A percentile compares a stretch with the other conserved stretches of the same genome.
Evolutionary conservation across 92 coral and sea anemone species (phyloP).

Genomic region (Siderastrea siderea): DNA sequence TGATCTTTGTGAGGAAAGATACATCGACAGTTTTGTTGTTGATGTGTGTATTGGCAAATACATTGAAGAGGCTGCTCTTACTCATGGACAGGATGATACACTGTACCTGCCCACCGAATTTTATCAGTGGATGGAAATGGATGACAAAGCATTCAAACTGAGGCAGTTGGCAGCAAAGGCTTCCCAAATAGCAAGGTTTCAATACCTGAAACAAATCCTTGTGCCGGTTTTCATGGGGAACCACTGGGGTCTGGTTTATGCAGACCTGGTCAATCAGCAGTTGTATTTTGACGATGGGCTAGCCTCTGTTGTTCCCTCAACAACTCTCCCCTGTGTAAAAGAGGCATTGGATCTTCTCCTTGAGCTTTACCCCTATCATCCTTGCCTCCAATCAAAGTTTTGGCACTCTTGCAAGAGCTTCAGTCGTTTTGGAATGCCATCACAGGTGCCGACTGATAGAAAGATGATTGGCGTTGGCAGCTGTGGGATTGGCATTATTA

Average conservation of each 20-base stretch:
- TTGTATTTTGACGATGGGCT: conserved; percentile 71
- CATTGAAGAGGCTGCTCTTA: conserved; percentile 20
- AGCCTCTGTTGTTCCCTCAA: conserved; percentile 18
- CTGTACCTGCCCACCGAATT: conserved; percentile 57
- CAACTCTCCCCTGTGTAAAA: conserved; percentile 19
- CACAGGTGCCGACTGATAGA: conserved; percentile 36
- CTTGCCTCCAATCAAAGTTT: conserved; percentile 47
- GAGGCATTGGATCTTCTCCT: conserved; percentile 50
- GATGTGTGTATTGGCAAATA: conserved; percentile 57
- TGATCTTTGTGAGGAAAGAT: conserved; percentile 58
- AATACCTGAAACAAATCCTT: conserved; percentile 26
- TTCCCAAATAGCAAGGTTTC: neutral
- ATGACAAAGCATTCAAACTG: conserved; percentile 47
- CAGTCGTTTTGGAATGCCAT: conserved; percentile 67
- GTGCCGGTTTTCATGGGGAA: conserved; percentile 56
- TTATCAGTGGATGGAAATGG: conserved; percentile 44
- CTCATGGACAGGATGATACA: conserved; percentile 14
- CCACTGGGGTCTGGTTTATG: conserved; percentile 65
- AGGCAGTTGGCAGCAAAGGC: neutral
- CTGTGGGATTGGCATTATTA: conserved; percentile 67
- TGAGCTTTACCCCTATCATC: conserved; percentile 33
- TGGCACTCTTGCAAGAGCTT: conserved; percentile 38
- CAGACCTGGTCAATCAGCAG: conserved; percentile 29
- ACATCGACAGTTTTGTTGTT: conserved; percentile 59
- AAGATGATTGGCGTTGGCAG: conserved; percentile 62